Base-by-base conservation (phyloP, 2,797 vertebrate genomes). In the Arrhamphus sclerolepis region DNA sequence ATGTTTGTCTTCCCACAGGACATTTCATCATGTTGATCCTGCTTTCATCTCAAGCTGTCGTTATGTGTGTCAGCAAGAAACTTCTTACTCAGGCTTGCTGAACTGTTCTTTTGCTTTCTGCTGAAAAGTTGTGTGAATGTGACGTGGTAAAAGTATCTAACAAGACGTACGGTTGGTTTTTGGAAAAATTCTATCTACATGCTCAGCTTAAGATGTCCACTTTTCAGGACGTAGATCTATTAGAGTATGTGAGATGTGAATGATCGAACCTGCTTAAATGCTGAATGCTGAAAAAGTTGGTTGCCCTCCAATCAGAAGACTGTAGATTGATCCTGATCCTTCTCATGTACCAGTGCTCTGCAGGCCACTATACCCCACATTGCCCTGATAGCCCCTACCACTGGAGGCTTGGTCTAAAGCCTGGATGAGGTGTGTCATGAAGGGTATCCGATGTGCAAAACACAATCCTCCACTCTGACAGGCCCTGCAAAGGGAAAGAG, bases 61-160 rank as follows among this genome's bases (percentile, higher is more conserved):
- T 46, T 58, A 40, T 44, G 11, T 34, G n/a, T 56, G 44, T 51
- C 24, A 17, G 2, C 0, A 17, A 51, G 47, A 26, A 34, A 49
- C 56, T 80, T 65, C 3, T 2, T 62, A 77, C 56, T 49, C 22
- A 19, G 44, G 5, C 47, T 9, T 50, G n/a, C n/a, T n/a, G 40
- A 80, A 77, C 19, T 44, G 2, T 0, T 2, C 34, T 49, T 49
- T 40, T 28, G 39, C 51, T 22, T 52, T 52, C 48, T 50, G 49
- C 69, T 38, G 34, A 13, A 62, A 21, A 57, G 11, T 53, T 19
- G 10, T 14, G n/a, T n/a, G 29, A 49, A 24, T 44, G 75, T 52
- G 66, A 68, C 38, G 50, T 50, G 38, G 34, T 66, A 62, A 82
- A 80, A 42, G 18, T 78, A 66, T 66, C 56, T n/a, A 70, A 5